Percentiles rank a stretch among this genome's conserved stretches.
These are phyloP conservation scores for Pipistrellus pygmaeus DNA, from an alignment of 2,797 vertebrate species.

Conservation along the genomic window DNA sequence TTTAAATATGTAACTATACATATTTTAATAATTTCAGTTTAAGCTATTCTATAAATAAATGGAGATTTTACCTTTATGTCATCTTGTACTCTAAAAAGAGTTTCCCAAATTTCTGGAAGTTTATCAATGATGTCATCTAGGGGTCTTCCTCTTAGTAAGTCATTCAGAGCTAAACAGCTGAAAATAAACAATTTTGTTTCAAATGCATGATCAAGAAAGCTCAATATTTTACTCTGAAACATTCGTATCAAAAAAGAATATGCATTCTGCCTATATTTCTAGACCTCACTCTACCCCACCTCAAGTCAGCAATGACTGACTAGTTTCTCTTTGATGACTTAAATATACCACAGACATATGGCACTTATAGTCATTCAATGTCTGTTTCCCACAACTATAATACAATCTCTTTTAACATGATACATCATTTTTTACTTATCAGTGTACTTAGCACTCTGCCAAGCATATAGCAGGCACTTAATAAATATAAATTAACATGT, in stretches of 20 bases:
- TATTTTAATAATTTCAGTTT: constrained; percentile 60
- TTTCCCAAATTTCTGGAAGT: constrained; percentile 98
- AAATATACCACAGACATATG: not conserved
- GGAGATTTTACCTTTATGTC: constrained; percentile 95
- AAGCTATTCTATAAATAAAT: constrained; percentile 47
- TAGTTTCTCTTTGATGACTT: not conserved
- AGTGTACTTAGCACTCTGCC: not conserved
- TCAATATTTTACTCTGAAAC: constrained; percentile 60
- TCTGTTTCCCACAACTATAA: not conserved
- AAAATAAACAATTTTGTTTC: constrained; percentile 77
- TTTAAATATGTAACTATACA: not conserved
- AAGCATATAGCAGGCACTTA: not conserved
- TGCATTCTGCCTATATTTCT: not conserved
- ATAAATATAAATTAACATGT: not conserved
- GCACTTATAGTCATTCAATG: not conserved
- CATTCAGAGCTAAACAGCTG: constrained; percentile 97
- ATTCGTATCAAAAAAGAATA: constrained; percentile 41
- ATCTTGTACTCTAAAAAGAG: constrained; percentile 97
- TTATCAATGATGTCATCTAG: constrained; percentile 95
- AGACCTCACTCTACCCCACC: not conserved
- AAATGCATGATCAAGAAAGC: constrained; percentile 59
- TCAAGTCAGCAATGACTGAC: not conserved
- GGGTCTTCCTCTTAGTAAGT: constrained; percentile 95
- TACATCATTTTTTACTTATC: not conserved
- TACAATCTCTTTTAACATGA: not conserved